These are phyloP conservation scores for Babyrousa celebensis DNA, from an alignment of 2,797 vertebrate genomes.

Conservation along the genomic window DNA sequence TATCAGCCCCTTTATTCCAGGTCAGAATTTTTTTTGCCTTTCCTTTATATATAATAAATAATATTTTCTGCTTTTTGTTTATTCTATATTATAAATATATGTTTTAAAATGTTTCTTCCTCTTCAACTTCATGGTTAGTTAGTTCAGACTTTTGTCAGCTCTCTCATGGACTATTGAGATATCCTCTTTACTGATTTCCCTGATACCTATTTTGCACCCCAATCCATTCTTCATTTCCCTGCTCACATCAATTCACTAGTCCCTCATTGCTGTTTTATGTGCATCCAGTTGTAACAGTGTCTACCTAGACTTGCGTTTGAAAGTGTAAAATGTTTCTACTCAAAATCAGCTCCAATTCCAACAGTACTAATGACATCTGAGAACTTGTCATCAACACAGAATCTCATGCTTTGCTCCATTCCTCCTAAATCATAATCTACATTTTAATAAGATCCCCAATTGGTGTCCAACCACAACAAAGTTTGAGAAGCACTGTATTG, in stretches of 20 bases:
- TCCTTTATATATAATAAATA: background rate
- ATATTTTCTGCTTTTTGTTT: background rate
- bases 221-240: background rate
- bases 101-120: background rate
- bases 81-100: background rate
- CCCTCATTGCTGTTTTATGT: background rate
- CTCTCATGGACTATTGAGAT: background rate
- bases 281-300: background rate
- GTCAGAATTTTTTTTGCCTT: background rate
- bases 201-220: background rate
- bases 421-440: background rate
- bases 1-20: background rate
- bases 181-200: background rate
- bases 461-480: background rate
- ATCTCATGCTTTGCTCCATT: background rate
- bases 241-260: background rate
- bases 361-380: background rate
- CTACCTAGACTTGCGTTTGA: background rate
- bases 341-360: background rate
- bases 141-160: background rate
- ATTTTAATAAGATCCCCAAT: background rate
- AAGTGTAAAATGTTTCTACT: background rate
- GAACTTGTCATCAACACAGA: background rate
- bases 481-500: background rate
- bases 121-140: constrained; percentile 43